Evolutionary conservation across 2,113 vertebrate genomes (phyloP).

Genomic region (Podocnemis expansa): DNA sequence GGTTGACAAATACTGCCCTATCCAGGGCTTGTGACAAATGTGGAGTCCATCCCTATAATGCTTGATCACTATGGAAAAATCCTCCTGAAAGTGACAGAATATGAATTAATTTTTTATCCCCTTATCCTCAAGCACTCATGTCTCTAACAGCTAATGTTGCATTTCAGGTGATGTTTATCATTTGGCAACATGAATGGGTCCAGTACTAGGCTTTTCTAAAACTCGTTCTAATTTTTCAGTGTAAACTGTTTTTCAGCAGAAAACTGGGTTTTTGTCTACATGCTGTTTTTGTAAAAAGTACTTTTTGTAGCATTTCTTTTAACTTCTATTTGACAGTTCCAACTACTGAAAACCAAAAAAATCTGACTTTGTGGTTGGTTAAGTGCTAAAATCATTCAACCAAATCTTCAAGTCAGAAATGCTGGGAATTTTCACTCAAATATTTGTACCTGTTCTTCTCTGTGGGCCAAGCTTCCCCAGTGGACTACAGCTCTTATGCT

Average conservation of each 20-base stretch:
- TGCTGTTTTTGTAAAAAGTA: background rate
- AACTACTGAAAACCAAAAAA: too few species aligned
- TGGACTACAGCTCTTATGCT: too few species aligned
- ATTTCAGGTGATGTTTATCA: background rate
- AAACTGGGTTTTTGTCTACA: background rate
- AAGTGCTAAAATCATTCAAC: too few species aligned
- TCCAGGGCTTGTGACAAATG: background rate
- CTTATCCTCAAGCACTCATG: background rate
- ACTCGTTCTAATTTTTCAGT: background rate
- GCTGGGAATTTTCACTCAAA: too few species aligned
- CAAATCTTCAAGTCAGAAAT: too few species aligned
- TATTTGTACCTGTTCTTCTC: too few species aligned
- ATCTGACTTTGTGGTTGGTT: too few species aligned
- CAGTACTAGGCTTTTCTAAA: background rate
- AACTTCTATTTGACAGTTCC: too few species aligned
- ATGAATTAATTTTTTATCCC: rapidly evolving
- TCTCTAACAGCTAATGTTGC: background rate
- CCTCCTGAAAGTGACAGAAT: background rate
- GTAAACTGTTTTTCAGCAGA: background rate
- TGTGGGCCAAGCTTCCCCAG: too few species aligned
- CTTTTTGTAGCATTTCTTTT: too few species aligned
- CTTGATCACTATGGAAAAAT: background rate
- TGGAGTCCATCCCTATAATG: background rate
- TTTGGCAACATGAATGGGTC: background rate
- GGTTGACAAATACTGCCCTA: too few species aligned